Conservation (phyloP, 2,113 vertebrate genomes). For the Bufo gargarizans region DNA sequence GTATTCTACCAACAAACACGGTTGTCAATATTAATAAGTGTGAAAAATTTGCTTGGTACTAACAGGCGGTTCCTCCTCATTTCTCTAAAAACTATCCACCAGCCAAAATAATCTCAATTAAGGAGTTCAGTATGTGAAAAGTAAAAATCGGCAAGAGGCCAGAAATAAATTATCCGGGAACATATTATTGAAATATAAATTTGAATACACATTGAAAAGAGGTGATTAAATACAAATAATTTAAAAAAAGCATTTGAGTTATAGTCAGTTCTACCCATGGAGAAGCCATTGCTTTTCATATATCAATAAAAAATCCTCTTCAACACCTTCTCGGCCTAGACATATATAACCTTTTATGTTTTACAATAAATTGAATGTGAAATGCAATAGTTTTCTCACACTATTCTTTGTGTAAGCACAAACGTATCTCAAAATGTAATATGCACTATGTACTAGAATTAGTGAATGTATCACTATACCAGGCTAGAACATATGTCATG, state of each 20-base stretch:
- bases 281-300: conserved; percentile 21
- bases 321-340: neutral
- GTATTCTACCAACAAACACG: no score
- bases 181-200: neutral
- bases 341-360: neutral
- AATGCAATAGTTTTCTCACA: neutral
- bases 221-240: neutral
- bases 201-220: neutral
- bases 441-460: neutral
- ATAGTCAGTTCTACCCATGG: neutral
- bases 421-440: neutral
- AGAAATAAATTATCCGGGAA: neutral
- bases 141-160: neutral
- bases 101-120: no score
- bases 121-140: neutral
- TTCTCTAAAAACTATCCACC: no score
- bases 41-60: no score
- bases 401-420: neutral
- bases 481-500: neutral
- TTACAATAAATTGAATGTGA: neutral
- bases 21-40: no score
- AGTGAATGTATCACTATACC: neutral
- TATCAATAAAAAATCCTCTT: neutral
- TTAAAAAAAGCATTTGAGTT: neutral
- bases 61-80: no score